These are phyloP conservation scores for Drosophila yakuba DNA, from an alignment of 1,140 invertebrate genomes.

Conservation along the genomic window DNA sequence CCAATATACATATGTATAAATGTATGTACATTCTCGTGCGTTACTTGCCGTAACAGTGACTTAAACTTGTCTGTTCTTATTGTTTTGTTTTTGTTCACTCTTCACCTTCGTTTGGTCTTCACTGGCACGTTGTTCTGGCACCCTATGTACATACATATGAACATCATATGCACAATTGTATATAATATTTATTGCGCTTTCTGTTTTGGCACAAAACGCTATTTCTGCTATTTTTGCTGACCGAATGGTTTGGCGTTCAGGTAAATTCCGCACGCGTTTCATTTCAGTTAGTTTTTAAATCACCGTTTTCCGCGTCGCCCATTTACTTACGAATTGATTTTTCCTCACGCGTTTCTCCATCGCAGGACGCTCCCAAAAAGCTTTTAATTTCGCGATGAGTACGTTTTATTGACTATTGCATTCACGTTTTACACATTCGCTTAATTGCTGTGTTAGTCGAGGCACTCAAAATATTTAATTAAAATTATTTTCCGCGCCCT, in stretches of 20 bases:
- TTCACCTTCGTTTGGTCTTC: not conserved
- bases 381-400: not conserved
- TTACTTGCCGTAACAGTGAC: conserved; percentile 5
- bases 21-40: not conserved
- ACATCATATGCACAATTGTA: not conserved
- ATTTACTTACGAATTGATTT: conserved; percentile 75
- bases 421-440: conserved; percentile 26
- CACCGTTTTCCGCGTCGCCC: conserved; percentile 10
- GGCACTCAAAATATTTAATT: conserved; percentile 62
- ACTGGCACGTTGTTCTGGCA: conserved; percentile 2
- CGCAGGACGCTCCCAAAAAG: conserved; percentile 45
- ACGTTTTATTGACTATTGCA: not conserved
- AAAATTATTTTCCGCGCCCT: conserved; percentile 46
- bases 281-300: conserved; percentile 4
- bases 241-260: conserved; percentile 11
- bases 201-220: conserved; percentile 44
- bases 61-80: conserved; percentile 5
- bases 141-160: not conserved
- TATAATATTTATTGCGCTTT: conserved; percentile 16
- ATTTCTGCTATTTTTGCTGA: conserved; percentile 35
- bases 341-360: conserved; percentile 39
- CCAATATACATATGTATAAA: not conserved
- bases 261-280: conserved; percentile 7
- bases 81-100: conserved; percentile 22
- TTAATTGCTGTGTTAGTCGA: conserved; percentile 44